Percentiles rank a stretch among this genome's conserved stretches.
phyloP scores from a whole-genome alignment of 2,113 vertebrate species.

The Ptyas mucosa region DNA sequence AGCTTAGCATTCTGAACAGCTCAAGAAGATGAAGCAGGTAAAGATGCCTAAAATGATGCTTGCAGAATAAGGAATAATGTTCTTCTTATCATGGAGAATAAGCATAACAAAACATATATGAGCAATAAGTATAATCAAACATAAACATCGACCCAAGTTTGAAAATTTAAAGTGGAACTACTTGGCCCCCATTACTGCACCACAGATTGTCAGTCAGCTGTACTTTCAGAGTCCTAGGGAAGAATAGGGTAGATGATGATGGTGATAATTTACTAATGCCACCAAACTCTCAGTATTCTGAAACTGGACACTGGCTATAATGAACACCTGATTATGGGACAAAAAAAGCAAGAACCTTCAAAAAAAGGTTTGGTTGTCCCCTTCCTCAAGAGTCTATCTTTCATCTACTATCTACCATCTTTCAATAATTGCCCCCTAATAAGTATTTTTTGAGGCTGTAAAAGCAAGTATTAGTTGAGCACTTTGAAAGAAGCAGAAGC shows the following conservation, averaged over 20 bases:
- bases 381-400: neutral
- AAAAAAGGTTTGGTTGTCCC: neutral
- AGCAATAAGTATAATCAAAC: neutral
- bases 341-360: neutral
- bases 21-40: neutral
- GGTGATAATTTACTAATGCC: neutral
- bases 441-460: neutral
- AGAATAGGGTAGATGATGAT: neutral
- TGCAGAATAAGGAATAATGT: neutral
- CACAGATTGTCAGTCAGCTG: neutral
- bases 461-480: neutral
- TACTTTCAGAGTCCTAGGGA: neutral
- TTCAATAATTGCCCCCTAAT: neutral
- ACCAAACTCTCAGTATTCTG: too few relatives aligned
- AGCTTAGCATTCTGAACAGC: neutral
- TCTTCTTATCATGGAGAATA: neutral
- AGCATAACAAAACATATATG: neutral
- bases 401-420: neutral
- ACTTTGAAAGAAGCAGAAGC: neutral
- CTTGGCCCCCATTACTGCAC: neutral
- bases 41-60: neutral
- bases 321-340: neutral
- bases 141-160: neutral
- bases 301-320: neutral
- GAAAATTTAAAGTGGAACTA: neutral